A percentile compares a stretch with the other conserved stretches of the same genome.
These are phyloP conservation scores for Nemopilema nomurai DNA, from an alignment of 30 jellyfish, hydroid and myxozoan species.

Conservation along the genomic window DNA sequence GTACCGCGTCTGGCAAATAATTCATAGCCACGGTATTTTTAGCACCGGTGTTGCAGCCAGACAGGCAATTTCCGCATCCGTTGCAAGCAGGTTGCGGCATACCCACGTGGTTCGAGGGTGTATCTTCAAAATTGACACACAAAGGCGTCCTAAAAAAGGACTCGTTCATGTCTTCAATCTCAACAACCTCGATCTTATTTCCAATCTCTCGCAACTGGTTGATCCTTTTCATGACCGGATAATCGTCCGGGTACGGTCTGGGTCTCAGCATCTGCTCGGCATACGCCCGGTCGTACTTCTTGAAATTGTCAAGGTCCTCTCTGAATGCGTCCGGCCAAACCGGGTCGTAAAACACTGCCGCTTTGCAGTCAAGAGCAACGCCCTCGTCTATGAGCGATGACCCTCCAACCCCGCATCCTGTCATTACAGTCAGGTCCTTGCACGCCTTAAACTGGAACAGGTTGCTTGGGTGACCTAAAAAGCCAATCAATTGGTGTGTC, in stretches of 20 bases:
- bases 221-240: conserved; percentile 88
- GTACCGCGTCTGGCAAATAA: conserved; percentile 95
- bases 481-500: not conserved
- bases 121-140: conserved; percentile 82
- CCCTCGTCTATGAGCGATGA: conserved; percentile 94
- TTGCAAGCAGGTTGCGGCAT: conserved; percentile 97
- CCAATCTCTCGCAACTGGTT: conserved; percentile 82
- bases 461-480: conserved; percentile 89
- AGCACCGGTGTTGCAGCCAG: conserved; percentile 98
- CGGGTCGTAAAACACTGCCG: conserved; percentile 95
- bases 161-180: conserved; percentile 90
- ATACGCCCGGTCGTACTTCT: conserved; percentile 78
- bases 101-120: conserved; percentile 95
- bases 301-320: conserved; percentile 90
- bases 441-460: conserved; percentile 80
- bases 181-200: conserved; percentile 69
- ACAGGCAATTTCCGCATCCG: conserved; percentile 98
- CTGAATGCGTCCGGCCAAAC: conserved; percentile 98
- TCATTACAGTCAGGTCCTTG: conserved; percentile 85
- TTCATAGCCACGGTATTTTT: conserved; percentile 93
- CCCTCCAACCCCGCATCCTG: conserved; percentile 98
- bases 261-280: conserved; percentile 97
- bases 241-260: conserved; percentile 96
- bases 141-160: conserved; percentile 93
- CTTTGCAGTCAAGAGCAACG: conserved; percentile 93